Evolutionary conservation across 1,140 invertebrate genomes (phyloP).

Genomic region (Pseudomyrmex concolor): DNA sequence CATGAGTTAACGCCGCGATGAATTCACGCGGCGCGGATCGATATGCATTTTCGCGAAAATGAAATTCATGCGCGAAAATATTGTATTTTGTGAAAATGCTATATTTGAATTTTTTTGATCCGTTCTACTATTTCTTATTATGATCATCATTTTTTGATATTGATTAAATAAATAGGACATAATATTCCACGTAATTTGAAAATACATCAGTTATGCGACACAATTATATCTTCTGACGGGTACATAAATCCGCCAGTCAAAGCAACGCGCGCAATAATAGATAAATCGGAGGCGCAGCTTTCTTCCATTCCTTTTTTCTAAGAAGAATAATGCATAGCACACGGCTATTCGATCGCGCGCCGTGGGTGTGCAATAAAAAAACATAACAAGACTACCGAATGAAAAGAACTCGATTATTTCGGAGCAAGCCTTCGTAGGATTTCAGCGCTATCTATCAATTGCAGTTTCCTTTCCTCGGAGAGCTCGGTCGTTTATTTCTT

Average conservation of each 20-base stretch:
- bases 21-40: neutral
- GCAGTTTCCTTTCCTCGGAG: neutral
- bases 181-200: constrained; percentile 6
- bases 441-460: constrained; percentile 1
- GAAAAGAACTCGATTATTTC: constrained; percentile 53
- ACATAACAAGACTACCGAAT: constrained; percentile 33
- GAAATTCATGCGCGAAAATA: neutral
- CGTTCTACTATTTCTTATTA: no score
- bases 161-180: no score
- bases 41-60: constrained; percentile 28
- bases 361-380: constrained; percentile 35
- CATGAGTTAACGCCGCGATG: constrained; percentile 24
- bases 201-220: constrained; percentile 28
- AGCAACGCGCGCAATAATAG: neutral
- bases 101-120: neutral
- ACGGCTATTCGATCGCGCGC: constrained; percentile 35
- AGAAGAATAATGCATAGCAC: constrained; percentile 5
- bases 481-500: constrained; percentile 20
- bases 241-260: constrained; percentile 7
- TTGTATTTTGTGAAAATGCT: neutral
- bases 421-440: neutral
- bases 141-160: no score
- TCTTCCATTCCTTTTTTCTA: neutral
- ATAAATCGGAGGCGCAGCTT: neutral
- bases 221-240: constrained; percentile 55